A percentile compares a stretch with the other conserved stretches of the same genome.
Evolutionary conservation across 2,113 vertebrate species (phyloP).

Genomic region (Spheniscus mendiculus): DNA sequence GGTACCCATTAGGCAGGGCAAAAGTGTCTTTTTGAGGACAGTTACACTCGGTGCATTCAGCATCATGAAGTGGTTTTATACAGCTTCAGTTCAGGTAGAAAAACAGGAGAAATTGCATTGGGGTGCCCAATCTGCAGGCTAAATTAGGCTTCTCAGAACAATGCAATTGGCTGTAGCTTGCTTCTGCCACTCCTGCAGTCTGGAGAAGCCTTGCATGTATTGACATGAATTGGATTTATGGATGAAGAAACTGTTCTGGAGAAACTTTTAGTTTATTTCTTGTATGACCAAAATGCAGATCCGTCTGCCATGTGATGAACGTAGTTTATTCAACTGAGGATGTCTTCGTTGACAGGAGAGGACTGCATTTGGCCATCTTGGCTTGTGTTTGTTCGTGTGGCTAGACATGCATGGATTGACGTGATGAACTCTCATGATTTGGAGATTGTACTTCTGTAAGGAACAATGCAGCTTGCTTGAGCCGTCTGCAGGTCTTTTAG

Average conservation of each 20-base stretch:
- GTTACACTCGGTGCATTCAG: neutral
- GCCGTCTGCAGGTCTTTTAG: neutral
- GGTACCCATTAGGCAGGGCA: neutral
- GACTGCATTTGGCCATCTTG: neutral
- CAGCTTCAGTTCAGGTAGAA: neutral
- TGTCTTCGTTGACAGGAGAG: neutral
- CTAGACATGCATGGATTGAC: fast-evolving
- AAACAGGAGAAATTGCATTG: neutral
- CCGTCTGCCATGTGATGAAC: neutral
- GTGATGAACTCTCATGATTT: fast-evolving
- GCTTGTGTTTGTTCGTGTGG: fast-evolving
- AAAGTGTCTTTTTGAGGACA: neutral
- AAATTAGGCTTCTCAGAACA: fast-evolving
- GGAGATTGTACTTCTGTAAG: neutral
- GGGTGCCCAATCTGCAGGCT: neutral
- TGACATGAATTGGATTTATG: neutral
- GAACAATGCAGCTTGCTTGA: neutral
- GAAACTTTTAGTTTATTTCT: neutral
- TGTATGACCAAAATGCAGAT: fast-evolving
- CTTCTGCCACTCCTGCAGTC: neutral
- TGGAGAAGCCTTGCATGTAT: fast-evolving
- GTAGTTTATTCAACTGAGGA: neutral
- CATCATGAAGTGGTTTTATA: neutral
- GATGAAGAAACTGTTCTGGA: neutral
- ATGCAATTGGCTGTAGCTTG: neutral